phyloP scores from a whole-genome alignment of 2,113 vertebrate genomes.

The Azemiops feae region DNA sequence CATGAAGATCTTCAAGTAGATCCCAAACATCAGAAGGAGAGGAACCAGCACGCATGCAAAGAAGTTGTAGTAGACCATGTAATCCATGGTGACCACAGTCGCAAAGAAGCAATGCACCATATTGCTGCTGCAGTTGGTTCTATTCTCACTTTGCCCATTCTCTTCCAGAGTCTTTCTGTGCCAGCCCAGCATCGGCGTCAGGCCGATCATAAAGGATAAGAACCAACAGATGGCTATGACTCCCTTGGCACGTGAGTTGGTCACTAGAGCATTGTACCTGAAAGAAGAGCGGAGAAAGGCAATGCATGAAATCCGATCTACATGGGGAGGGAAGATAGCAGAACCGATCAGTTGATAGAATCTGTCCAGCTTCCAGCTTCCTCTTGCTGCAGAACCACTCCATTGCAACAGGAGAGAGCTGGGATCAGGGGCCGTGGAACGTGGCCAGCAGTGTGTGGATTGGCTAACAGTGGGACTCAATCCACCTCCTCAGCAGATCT shows the following conservation, averaged over 20 bases:
- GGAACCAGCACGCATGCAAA: conserved; percentile 89
- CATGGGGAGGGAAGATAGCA: not conserved
- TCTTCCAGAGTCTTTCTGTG: conserved; percentile 51
- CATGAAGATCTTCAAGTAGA: conserved; percentile 96
- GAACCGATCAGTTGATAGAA: not conserved
- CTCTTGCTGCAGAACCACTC: not conserved
- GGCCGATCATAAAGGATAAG: conserved; percentile 89
- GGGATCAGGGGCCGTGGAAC: not conserved
- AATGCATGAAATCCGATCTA: not conserved
- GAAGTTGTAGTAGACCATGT: conserved; percentile 98
- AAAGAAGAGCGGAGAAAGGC: conserved; percentile 39
- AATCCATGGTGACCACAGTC: conserved; percentile 88
- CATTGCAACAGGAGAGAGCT: not conserved
- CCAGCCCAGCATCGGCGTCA: conserved; percentile 97
- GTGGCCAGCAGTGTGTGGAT: not conserved
- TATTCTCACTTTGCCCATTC: not conserved
- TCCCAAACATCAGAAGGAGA: conserved; percentile 89
- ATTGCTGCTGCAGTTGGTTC: conserved; percentile 60
- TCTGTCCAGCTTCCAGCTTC: not conserved
- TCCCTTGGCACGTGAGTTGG: conserved; percentile 81
- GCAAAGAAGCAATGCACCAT: conserved; percentile 86
- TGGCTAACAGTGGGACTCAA: not conserved
- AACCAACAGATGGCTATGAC: conserved; percentile 95
- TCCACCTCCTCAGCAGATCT: not conserved
- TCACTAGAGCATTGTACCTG: conserved; percentile 96